Evolutionary conservation across 2,888 invertebrate species (phyloP).

Genomic region (Lasioglossum lativentre): DNA sequence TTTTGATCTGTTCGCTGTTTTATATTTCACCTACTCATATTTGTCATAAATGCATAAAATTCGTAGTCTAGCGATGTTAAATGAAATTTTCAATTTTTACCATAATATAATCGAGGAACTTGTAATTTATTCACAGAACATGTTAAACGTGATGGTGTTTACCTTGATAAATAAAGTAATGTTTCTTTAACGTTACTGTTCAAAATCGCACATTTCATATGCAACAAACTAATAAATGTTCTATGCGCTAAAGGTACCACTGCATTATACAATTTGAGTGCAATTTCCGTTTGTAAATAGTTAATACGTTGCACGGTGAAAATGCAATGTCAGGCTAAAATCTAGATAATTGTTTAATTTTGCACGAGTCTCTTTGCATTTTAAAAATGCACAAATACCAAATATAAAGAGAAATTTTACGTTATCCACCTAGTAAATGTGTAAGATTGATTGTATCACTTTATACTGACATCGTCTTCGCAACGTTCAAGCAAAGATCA

Average conservation of each 20-base stretch:
- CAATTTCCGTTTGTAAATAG: not conserved
- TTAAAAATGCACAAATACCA: not conserved
- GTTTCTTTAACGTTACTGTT: not conserved
- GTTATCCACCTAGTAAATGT: not conserved
- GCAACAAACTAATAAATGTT: not conserved
- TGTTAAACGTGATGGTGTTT: no score
- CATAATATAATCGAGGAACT: no score
- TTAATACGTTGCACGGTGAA: not conserved
- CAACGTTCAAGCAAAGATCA: not conserved
- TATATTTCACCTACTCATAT: no score
- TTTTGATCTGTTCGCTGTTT: no score
- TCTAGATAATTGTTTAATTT: not conserved
- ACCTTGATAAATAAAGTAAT: no score
- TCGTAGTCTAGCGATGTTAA: no score
- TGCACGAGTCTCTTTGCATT: not conserved
- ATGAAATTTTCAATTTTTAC: no score
- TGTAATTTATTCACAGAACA: no score
- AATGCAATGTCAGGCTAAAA: no score
- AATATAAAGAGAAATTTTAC: not conserved
- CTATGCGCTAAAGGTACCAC: not conserved
- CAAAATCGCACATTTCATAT: not conserved
- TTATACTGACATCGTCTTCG: not conserved
- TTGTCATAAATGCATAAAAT: no score
- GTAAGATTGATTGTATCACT: not conserved
- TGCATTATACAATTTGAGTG: not conserved